A percentile compares a stretch with the other conserved stretches of the same genome.
Evolutionary conservation across 2,113 vertebrate species (phyloP).

Genomic region (Furnarius figulus): DNA sequence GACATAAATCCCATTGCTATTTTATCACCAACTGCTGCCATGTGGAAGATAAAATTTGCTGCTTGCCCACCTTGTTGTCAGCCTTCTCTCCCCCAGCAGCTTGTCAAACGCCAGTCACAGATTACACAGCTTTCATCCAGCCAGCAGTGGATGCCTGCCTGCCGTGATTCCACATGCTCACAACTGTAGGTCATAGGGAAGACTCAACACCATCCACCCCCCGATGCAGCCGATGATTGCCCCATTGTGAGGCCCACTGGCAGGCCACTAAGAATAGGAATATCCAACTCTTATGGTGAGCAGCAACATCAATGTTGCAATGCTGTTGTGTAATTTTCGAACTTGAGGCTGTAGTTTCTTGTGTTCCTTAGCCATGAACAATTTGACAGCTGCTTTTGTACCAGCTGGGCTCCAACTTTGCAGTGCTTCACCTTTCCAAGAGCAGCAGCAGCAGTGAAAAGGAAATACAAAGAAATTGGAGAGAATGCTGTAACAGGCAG

Average conservation of each 20-base stretch:
- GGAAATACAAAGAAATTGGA: rapidly evolving
- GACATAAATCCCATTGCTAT: neutral
- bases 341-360: neutral
- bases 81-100: neutral
- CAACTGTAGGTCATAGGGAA: neutral
- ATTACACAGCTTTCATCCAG: neutral
- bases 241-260: rapidly evolving
- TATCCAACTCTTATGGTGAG: rapidly evolving
- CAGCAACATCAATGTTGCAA: neutral
- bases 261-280: neutral
- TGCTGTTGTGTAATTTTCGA: neutral
- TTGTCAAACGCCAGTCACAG: neutral
- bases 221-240: rapidly evolving
- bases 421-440: neutral
- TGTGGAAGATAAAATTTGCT: neutral
- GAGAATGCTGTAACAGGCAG: neutral
- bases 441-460: neutral
- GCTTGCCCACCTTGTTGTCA: neutral
- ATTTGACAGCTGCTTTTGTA: neutral
- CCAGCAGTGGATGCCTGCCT: rapidly evolving
- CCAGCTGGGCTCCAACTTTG: neutral
- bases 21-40: neutral
- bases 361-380: neutral
- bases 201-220: rapidly evolving
- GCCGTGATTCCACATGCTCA: rapidly evolving